These are phyloP conservation scores for Fragariocoptes setiger DNA, from an alignment of 1,140 invertebrate species.

Conservation along the genomic window DNA sequence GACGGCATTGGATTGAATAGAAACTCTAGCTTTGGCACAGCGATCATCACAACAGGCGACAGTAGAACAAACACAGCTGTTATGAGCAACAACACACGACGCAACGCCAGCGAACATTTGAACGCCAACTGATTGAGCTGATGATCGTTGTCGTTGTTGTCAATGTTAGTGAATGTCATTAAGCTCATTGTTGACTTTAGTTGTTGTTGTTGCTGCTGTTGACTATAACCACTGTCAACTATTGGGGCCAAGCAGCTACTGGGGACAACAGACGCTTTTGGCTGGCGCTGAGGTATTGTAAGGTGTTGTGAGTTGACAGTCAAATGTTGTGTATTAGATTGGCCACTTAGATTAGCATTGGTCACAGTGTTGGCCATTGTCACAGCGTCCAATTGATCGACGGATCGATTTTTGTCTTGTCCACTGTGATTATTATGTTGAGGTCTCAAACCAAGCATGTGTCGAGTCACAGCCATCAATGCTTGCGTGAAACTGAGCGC, in stretches of 20 bases:
- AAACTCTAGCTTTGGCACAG: conserved; percentile 49
- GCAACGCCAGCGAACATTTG: conserved; percentile 37
- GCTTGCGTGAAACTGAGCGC: not conserved
- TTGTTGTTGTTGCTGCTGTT: conserved; percentile 14
- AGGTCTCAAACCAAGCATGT: not conserved
- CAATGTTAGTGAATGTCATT: conserved; percentile 10
- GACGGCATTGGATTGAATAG: conserved; percentile 4
- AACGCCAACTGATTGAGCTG: conserved; percentile 52
- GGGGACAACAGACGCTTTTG: not conserved
- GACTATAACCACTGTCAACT: conserved; percentile 11
- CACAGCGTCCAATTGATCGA: conserved; percentile 1
- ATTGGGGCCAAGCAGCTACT: conserved; percentile 12
- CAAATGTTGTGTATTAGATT: not conserved
- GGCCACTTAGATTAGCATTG: conserved; percentile 1
- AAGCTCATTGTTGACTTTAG: conserved; percentile 1
- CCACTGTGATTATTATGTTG: not conserved
- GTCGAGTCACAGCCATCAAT: not conserved
- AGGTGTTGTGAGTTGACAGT: conserved; percentile 6
- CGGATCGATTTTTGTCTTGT: not conserved
- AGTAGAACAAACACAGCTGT: conserved; percentile 21
- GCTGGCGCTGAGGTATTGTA: conserved; percentile 1
- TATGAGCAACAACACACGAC: not conserved
- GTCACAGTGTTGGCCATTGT: not conserved
- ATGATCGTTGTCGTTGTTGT: conserved; percentile 19
- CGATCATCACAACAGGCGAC: conserved; percentile 70